These are phyloP conservation scores for Chionodraco myersi DNA, from an alignment of 2,113 vertebrate species.

Conservation along the genomic window DNA sequence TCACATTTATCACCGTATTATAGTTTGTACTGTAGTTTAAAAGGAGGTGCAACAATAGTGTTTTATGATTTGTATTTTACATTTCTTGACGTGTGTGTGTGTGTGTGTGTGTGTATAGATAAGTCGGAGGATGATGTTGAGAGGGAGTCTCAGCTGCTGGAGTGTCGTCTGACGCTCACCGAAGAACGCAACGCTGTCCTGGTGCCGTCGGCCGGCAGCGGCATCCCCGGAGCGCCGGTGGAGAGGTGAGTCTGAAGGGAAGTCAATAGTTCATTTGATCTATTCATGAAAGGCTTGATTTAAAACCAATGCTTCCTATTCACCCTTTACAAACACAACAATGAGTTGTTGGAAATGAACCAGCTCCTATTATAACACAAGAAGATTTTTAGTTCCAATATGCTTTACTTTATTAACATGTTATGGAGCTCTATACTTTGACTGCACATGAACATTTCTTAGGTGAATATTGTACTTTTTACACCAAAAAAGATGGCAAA, in stretches of 20 bases:
- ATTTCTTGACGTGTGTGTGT: no score
- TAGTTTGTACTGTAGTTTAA: no score
- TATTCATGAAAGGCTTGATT: neutral
- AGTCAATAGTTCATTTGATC: no score
- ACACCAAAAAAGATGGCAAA: neutral
- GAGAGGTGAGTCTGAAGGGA: constrained; percentile 85
- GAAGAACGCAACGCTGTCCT: constrained; percentile 95
- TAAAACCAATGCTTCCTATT: neutral
- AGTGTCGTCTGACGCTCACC: constrained; percentile 92
- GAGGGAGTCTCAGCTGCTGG: constrained; percentile 91
- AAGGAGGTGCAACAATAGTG: no score
- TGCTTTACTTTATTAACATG: neutral
- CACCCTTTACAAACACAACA: no score
- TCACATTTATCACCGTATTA: no score
- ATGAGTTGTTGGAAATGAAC: neutral
- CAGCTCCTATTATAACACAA: neutral
- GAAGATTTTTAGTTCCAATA: neutral
- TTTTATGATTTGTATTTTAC: no score
- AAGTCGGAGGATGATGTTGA: constrained; percentile 94
- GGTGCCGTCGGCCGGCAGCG: constrained; percentile 94
- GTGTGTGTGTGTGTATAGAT: constrained; percentile 84
- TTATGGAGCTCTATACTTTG: neutral
- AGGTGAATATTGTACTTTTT: neutral
- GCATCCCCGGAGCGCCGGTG: constrained; percentile 93
- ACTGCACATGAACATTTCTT: neutral